phyloP scores from a whole-genome alignment of 2,113 vertebrate genomes.

The Prionailurus bengalensis region DNA sequence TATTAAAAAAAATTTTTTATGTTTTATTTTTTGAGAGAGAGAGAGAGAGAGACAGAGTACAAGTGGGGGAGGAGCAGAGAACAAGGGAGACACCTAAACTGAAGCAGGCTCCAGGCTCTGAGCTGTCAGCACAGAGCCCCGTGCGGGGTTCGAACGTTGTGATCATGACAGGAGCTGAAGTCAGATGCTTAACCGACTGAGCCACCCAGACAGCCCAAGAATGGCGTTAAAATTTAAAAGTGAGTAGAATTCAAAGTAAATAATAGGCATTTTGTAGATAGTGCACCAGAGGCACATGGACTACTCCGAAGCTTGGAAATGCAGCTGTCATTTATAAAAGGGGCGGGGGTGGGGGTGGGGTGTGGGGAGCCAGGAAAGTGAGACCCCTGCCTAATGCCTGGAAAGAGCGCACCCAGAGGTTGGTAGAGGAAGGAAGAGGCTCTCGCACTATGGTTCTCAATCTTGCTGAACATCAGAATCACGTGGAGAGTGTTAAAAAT shows the following conservation, averaged over 20 bases:
- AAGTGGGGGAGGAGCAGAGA: too few relatives aligned
- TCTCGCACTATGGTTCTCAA: background rate
- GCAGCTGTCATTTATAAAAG: background rate
- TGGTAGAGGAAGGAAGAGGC: background rate
- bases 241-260: background rate
- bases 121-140: too few relatives aligned
- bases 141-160: too few relatives aligned
- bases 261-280: background rate
- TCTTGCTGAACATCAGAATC: background rate
- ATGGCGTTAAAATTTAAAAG: background rate
- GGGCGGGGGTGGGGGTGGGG: background rate
- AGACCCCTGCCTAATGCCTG: fast-evolving
- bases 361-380: background rate
- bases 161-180: too few relatives aligned
- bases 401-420: background rate
- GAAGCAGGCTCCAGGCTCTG: too few relatives aligned
- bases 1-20: too few relatives aligned
- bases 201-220: too few relatives aligned
- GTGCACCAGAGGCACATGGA: background rate
- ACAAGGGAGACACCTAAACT: too few relatives aligned
- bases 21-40: too few relatives aligned
- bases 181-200: too few relatives aligned
- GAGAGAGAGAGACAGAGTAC: too few relatives aligned
- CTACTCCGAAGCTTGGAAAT: background rate
- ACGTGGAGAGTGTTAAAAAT: background rate